Evolutionary conservation across 2,797 vertebrate genomes (phyloP), one percentile per base, ranked within the genome.

Genomic region (Gila robusta): DNA sequence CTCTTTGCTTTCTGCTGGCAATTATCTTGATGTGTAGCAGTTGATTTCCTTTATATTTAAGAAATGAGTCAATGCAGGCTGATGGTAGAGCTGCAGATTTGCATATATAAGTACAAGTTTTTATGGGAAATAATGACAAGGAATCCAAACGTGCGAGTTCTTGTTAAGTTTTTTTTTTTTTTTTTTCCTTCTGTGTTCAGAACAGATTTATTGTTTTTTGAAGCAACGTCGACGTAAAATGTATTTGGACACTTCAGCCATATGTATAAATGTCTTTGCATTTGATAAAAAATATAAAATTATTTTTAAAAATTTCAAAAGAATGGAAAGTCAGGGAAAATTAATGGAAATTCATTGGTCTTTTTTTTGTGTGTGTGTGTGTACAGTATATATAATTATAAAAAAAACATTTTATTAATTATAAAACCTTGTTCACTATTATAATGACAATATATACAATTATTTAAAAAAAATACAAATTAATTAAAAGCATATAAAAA

Each of bases 71-170:
- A 23, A 32, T 64, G 21, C 59, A 64, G 64, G 49, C 72, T 56
- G 23, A 86, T 67, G 41, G 35, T 59, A 12, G 19, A 69, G 72
- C 2, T 26, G 37, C 23, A 35, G 2, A 84, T 86, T 74, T 86
- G 77, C 54, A 88, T 85, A 49, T 28, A 49, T 32, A 78, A 72
- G 62, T 76, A 19, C 62, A 70, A 26, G 52, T 17, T 66, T 80
- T 59, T 21, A 28, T 66, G 35, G 39, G 44, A 69, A 82, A 44
- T 21, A 21, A 21, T 70, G 12, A 28, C 41, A 1, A 56, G 47
- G 37, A 66, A 62, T 59, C 78, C n/a, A 64, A 67, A 12, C n/a
- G 0, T 77, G 6, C 16, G 26, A 81, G 21, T 41, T 79, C 23
- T 79, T 72, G 32, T 37, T 56, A 7, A 28, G 5, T 54, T 6